phyloP scores from a whole-genome alignment of 2,888 invertebrate genomes.

The Steromphala cineraria region DNA sequence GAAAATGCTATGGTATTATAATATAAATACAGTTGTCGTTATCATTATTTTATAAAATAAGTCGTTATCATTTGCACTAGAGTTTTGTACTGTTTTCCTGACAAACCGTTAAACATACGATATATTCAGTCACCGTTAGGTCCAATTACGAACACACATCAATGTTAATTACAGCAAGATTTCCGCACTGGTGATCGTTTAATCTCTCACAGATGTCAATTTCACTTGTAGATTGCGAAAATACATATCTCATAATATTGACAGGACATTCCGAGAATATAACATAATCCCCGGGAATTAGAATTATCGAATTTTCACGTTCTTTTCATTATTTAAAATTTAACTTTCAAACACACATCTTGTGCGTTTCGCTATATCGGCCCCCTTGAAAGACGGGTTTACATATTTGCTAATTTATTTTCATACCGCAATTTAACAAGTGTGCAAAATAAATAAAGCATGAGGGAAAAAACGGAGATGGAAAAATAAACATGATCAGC shows the following conservation, averaged over 20 bases:
- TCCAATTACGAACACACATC: too few species aligned
- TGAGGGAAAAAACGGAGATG: not conserved
- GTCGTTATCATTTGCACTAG: too few species aligned
- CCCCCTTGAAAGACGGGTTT: not conserved
- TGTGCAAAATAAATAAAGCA: slow-evolving; percentile 20
- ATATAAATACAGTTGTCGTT: too few species aligned
- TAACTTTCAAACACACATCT: slow-evolving; percentile 5
- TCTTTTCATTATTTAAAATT: not conserved
- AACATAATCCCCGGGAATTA: not conserved
- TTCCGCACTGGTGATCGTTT: not conserved
- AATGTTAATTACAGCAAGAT: not conserved
- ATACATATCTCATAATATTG: not conserved
- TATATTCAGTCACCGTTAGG: too few species aligned
- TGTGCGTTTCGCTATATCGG: not conserved
- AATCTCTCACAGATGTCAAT: not conserved
- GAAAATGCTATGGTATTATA: too few species aligned
- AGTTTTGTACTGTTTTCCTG: too few species aligned
- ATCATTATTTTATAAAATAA: too few species aligned
- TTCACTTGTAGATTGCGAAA: not conserved
- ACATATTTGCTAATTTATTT: slow-evolving; percentile 20
- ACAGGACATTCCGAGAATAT: not conserved
- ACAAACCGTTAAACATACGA: too few species aligned
- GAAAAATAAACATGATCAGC: slow-evolving; percentile 14
- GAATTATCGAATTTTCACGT: not conserved
- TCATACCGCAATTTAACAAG: slow-evolving; percentile 15